Percentiles rank a stretch among this genome's conserved stretches.
Evolutionary conservation across 2,888 invertebrate species (phyloP).

Genomic region (Adelognathus sp.): DNA sequence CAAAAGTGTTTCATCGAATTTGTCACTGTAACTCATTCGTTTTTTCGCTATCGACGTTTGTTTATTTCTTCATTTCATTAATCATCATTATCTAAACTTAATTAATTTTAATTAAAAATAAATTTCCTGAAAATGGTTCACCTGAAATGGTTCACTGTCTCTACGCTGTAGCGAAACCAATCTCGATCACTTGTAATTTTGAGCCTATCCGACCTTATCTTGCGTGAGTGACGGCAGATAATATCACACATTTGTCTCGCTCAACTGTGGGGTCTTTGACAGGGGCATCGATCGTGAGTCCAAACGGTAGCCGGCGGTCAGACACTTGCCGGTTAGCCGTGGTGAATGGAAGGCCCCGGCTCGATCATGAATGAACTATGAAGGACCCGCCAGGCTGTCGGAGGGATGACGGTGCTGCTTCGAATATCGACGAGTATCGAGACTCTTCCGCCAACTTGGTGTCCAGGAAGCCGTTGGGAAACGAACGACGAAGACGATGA

Average conservation of each 20-base stretch:
- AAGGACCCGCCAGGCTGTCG: constrained; percentile 56
- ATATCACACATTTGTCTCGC: neutral
- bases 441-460: constrained; percentile 35
- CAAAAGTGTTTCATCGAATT: neutral
- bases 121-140: neutral
- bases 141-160: no score
- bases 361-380: constrained; percentile 67
- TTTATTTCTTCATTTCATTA: neutral
- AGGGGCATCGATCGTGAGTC: neutral
- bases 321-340: constrained; percentile 50
- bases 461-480: constrained; percentile 38
- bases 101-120: neutral
- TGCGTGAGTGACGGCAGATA: neutral
- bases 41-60: neutral
- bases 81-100: neutral
- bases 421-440: constrained; percentile 66
- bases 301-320: constrained; percentile 57
- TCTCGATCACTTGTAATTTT: neutral
- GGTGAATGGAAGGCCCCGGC: constrained; percentile 56
- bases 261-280: neutral
- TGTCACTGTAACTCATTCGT: neutral
- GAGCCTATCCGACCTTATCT: neutral
- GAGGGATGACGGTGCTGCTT: constrained; percentile 72
- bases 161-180: no score
- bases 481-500: constrained; percentile 64